phyloP scores from a whole-genome alignment of 2,888 invertebrate genomes.

The Itoplectis maculator region DNA sequence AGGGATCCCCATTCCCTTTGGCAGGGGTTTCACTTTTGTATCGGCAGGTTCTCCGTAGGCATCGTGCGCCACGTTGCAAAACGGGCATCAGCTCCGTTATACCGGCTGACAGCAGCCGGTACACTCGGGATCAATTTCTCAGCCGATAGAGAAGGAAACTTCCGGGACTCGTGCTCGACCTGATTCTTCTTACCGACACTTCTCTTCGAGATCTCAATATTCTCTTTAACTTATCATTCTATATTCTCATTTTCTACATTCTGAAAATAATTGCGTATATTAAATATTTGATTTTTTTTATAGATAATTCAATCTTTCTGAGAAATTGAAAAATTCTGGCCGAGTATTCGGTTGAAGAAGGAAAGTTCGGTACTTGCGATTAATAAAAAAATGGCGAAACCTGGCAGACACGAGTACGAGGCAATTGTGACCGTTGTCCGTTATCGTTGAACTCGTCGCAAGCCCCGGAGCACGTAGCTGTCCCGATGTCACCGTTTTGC shows the following conservation, averaged over 20 bases:
- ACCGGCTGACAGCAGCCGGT: slow-evolving; percentile 59
- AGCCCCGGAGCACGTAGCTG: slow-evolving; percentile 66
- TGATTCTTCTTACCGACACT: slow-evolving; percentile 27
- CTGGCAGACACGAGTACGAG: slow-evolving; percentile 7
- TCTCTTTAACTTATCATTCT: not conserved
- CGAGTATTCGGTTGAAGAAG: not conserved
- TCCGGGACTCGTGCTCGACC: slow-evolving; percentile 5
- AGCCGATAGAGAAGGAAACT: slow-evolving; percentile 57
- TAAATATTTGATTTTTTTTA: not conserved
- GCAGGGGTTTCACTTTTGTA: slow-evolving; percentile 73
- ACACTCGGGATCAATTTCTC: slow-evolving; percentile 55
- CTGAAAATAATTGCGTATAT: not conserved
- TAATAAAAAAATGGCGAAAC: slow-evolving; percentile 21
- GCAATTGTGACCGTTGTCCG: slow-evolving; percentile 61
- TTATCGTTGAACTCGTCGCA: slow-evolving; percentile 64
- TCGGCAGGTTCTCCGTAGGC: slow-evolving; percentile 60
- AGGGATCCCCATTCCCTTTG: slow-evolving; percentile 18
- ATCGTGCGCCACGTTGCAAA: slow-evolving; percentile 11
- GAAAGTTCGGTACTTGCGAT: not conserved
- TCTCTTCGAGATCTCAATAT: not conserved
- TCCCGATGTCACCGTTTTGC: slow-evolving; percentile 63
- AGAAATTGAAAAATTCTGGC: not conserved
- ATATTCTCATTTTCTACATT: not conserved
- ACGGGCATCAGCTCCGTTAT: slow-evolving; percentile 28
- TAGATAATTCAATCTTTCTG: not conserved